Evolutionary conservation across 2,113 vertebrate genomes (phyloP).

Genomic region (Prolemur simus): DNA sequence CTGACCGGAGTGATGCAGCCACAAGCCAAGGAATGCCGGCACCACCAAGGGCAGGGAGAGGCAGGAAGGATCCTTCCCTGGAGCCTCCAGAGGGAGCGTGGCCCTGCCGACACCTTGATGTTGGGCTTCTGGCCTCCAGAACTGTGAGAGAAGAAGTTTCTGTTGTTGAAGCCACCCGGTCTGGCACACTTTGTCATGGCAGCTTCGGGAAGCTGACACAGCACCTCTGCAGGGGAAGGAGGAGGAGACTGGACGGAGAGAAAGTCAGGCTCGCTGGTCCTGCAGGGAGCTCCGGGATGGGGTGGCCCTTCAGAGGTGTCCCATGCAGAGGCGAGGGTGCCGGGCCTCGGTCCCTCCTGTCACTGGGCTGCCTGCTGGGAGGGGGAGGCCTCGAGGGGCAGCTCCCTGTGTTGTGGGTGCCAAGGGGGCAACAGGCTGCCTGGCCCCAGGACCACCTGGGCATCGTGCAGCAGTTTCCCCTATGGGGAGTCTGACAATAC

Average conservation of each 20-base stretch:
- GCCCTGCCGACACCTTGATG: accelerated
- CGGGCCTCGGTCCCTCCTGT: neutral
- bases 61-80: neutral
- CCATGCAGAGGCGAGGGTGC: neutral
- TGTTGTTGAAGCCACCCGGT: neutral
- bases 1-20: accelerated
- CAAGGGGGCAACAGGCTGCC: accelerated
- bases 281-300: accelerated
- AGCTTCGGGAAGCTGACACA: accelerated
- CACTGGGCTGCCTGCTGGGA: accelerated
- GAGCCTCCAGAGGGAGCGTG: accelerated
- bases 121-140: neutral
- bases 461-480: accelerated
- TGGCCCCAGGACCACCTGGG: neutral
- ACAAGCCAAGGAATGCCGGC: neutral
- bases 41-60: neutral
- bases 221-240: accelerated
- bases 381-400: accelerated
- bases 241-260: accelerated
- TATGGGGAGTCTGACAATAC: neutral
- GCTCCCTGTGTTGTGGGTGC: neutral
- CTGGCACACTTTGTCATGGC: accelerated
- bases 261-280: accelerated
- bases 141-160: accelerated
- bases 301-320: neutral